Evolutionary conservation across 2,113 vertebrate genomes (phyloP).

Genomic region (Patagioenas fasciata): DNA sequence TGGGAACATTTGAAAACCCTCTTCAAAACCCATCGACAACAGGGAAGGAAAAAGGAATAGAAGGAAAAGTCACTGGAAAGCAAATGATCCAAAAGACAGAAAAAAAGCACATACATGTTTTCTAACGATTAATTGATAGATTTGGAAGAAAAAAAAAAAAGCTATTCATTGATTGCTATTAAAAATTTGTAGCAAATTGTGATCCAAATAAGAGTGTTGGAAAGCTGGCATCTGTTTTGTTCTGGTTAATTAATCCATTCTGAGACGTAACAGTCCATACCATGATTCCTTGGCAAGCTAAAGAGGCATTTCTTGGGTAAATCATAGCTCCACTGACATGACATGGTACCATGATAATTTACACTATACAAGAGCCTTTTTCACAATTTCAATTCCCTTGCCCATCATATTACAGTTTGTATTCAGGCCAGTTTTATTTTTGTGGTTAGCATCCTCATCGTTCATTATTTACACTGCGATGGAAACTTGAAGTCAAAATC

Average conservation of each 20-base stretch:
- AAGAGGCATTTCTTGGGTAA: not conserved
- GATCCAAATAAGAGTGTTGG: not conserved
- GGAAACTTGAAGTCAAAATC: not conserved
- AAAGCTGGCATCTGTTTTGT: not conserved
- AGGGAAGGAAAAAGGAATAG: not conserved
- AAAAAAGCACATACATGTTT: not conserved
- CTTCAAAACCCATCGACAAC: not conserved
- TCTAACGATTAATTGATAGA: not conserved
- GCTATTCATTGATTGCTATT: not conserved
- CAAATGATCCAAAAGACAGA: not conserved
- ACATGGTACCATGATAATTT: not conserved
- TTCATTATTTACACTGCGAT: not conserved
- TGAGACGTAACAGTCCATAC: not conserved
- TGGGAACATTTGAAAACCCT: not conserved
- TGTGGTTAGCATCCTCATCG: not conserved
- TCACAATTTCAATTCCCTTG: not conserved
- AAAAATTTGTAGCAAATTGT: not conserved
- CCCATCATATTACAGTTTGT: not conserved
- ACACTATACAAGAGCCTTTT: not conserved
- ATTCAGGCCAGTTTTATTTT: not conserved
- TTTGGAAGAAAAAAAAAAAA: not conserved
- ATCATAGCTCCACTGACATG: not conserved
- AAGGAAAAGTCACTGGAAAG: not conserved
- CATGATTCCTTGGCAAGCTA: constrained; percentile 14
- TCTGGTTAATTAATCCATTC: constrained; percentile 18